Evolutionary conservation across 2,888 invertebrate genomes (phyloP), one percentile per base, ranked within the genome.

Genomic region (Litoditis marina): DNA sequence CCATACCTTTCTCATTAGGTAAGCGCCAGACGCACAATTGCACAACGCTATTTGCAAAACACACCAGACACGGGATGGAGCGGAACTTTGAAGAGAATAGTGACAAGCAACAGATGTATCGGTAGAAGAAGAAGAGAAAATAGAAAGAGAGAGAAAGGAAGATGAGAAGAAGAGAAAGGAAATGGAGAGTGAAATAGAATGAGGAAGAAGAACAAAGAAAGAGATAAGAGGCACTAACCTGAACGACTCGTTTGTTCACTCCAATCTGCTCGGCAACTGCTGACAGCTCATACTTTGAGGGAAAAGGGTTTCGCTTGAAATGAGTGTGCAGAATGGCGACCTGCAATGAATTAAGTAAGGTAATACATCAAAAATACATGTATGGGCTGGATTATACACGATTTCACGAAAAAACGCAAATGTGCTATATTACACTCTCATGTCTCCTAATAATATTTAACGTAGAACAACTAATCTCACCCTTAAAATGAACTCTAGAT

Each of bases 251-350:
- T 46, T 90, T 89, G 60, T 89, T 85, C 74, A 88, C 88, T 59
- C 87, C 86, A 56, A 88, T 87, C 78, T 87, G 86, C 68, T 90
- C 88, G 2, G 94, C 94, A 77, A 98, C 92, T 83, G 90, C 88
- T 56, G 90, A 89, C 77, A 96, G 89, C 83, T 95, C 95, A 76
- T 93, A 93, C 53, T 94, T 90, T 82, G 92, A 92, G 1, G 98
- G 96, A 66, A 94, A 88, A 8, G 94, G 90, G 85, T 98, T 95
- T 25, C 89, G 84, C 54, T 90, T 88, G 84, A 94, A 98, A 83
- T 92, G 91, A 68, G 91, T 89, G 83, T 92, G 92, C 57, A 98
- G 87, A 60, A 92, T 88, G 47, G 89, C 88, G 80, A 94, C 89
- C 84, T 72, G 63, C 3, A 53, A 54, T 28, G 22, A 22, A n/a